Conservation (phyloP, 2,888 invertebrate genomes). For the Lasioglossum lativentre region DNA sequence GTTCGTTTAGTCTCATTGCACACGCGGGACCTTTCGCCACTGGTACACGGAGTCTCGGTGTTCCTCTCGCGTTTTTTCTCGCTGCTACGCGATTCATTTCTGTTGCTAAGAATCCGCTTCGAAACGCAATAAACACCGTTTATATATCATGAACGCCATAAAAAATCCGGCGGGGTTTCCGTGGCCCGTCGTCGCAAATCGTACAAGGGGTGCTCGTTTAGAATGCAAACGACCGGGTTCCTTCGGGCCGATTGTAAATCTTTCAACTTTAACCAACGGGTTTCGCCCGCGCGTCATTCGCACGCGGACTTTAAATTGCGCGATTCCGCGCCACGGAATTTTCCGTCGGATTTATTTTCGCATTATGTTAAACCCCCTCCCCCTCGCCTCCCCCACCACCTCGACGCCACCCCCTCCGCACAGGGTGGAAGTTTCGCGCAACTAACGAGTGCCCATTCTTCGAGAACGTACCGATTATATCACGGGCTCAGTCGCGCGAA, state of each 20-base stretch:
- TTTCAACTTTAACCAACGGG: constrained; percentile 46
- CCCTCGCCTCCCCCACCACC: not conserved
- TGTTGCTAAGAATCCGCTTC: not conserved
- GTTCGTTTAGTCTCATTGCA: not conserved
- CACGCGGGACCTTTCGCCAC: not conserved
- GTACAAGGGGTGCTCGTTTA: constrained; percentile 21
- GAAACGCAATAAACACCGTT: not conserved
- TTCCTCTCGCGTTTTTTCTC: not conserved
- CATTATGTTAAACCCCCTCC: constrained; percentile 41
- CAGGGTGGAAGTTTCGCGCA: constrained; percentile 48
- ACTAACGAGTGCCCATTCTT: constrained; percentile 59
- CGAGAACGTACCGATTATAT: constrained; percentile 53
- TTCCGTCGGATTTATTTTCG: constrained; percentile 52
- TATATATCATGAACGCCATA: constrained; percentile 7
- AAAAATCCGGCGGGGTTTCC: not conserved
- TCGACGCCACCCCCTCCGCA: not conserved
- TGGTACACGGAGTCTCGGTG: not conserved
- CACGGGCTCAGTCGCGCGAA: constrained; percentile 15
- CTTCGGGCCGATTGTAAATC: constrained; percentile 54
- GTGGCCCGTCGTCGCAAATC: constrained; percentile 3
- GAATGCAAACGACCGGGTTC: constrained; percentile 51
- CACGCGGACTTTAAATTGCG: constrained; percentile 55
- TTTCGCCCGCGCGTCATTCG: constrained; percentile 38
- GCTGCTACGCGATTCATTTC: not conserved
- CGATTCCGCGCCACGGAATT: constrained; percentile 45